Percentiles rank a stretch among this genome's conserved stretches.
phyloP scores from a whole-genome alignment of 2,888 invertebrate species.

The Aphodius sticticus region DNA sequence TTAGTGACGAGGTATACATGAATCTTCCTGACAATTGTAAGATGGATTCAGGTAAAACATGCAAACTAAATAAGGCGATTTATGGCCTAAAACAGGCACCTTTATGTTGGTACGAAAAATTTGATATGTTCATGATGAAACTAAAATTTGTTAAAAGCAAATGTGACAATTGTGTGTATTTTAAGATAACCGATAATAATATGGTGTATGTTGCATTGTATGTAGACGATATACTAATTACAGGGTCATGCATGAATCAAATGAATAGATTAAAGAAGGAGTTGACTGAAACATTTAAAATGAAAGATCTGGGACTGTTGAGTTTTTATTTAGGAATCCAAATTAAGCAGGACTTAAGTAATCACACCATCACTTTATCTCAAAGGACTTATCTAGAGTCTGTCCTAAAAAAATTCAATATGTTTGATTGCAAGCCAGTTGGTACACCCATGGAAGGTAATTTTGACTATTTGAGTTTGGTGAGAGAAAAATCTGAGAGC shows the following conservation, averaged over 20 bases:
- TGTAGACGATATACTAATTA: too few species aligned
- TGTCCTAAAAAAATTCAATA: constrained; percentile 5
- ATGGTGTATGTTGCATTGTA: too few species aligned
- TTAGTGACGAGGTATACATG: too few species aligned
- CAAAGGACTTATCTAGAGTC: constrained; percentile 28
- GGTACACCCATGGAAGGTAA: too few species aligned
- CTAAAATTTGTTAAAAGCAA: constrained; percentile 5
- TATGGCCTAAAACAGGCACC: constrained; percentile 18
- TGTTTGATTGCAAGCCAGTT: constrained; percentile 8
- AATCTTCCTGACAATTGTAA: too few species aligned
- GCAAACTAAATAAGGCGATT: constrained; percentile 15
- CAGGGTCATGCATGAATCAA: constrained; percentile 23
- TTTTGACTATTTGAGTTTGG: too few species aligned
- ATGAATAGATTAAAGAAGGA: constrained; percentile 18
- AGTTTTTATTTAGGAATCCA: constrained; percentile 31
- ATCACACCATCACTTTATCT: constrained; percentile 18
- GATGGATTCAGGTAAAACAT: background rate
- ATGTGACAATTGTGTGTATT: too few species aligned
- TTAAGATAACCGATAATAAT: too few species aligned
- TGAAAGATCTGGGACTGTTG: constrained; percentile 30
- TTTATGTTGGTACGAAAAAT: constrained; percentile 23
- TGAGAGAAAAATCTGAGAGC: constrained; percentile 12
- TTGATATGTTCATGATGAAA: constrained; percentile 14
- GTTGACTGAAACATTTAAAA: constrained; percentile 26
- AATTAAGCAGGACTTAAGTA: constrained; percentile 29